Evolutionary conservation across 2,888 invertebrate genomes (phyloP).

Genomic region (Chalcosyrphus nemorum): DNA sequence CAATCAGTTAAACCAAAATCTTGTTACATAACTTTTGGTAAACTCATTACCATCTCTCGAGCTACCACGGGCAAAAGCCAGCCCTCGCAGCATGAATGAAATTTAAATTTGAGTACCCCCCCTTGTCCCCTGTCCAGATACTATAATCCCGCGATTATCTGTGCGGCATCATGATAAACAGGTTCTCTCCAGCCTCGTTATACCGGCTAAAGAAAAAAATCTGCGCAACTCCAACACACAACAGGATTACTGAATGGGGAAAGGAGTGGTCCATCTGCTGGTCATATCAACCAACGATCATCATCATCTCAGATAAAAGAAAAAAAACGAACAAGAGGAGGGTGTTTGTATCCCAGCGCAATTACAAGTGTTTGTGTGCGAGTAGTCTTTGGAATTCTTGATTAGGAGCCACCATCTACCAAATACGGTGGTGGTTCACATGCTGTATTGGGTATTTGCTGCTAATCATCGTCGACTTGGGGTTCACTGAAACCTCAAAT

Average conservation of each 20-base stretch:
- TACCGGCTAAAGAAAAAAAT: slow-evolving; percentile 59
- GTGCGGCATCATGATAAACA: slow-evolving; percentile 36
- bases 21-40: slow-evolving; percentile 28
- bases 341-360: slow-evolving; percentile 42
- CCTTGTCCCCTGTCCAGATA: slow-evolving; percentile 13
- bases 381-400: slow-evolving; percentile 42
- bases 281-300: slow-evolving; percentile 38
- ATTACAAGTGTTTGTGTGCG: slow-evolving; percentile 39
- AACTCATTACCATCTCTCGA: slow-evolving; percentile 27
- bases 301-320: slow-evolving; percentile 1
- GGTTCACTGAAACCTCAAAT: slow-evolving; percentile 67
- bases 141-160: slow-evolving; percentile 56
- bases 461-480: slow-evolving; percentile 17
- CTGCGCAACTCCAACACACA: neutral
- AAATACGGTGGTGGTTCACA: slow-evolving; percentile 41
- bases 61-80: slow-evolving; percentile 12
- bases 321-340: slow-evolving; percentile 9
- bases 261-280: slow-evolving; percentile 66
- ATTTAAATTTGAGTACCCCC: slow-evolving; percentile 14
- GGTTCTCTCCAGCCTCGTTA: slow-evolving; percentile 32
- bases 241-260: slow-evolving; percentile 67
- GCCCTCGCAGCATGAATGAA: slow-evolving; percentile 60
- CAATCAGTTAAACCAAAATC: slow-evolving; percentile 19
- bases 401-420: slow-evolving; percentile 52
- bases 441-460: slow-evolving; percentile 9